Evolutionary conservation across 1,140 invertebrate species (phyloP).

Genomic region (Chironomus striatipennis): DNA sequence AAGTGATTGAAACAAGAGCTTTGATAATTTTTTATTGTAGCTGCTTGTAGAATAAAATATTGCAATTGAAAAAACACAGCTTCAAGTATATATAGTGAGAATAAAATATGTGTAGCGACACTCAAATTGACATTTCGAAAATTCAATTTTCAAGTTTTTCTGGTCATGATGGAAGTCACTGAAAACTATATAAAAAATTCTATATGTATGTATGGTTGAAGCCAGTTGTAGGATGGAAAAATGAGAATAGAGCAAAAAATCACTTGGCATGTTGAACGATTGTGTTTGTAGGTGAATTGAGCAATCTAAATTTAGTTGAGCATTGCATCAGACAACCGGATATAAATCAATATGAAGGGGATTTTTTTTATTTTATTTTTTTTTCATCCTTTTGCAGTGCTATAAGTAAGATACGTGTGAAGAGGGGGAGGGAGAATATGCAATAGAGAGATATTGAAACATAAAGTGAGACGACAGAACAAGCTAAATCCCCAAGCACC

Average conservation of each 20-base stretch:
- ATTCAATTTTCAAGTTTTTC: constrained; percentile 3
- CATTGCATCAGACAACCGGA: constrained; percentile 6
- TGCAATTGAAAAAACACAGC: too few species aligned
- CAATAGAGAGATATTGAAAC: too few species aligned
- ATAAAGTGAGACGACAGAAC: too few species aligned
- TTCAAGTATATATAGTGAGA: too few species aligned
- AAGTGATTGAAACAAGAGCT: too few species aligned
- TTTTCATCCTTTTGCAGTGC: too few species aligned
- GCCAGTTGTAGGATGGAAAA: neutral
- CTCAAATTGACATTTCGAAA: neutral
- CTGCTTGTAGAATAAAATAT: too few species aligned
- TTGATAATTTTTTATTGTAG: too few species aligned
- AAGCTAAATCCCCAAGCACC: too few species aligned
- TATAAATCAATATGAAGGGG: constrained; percentile 14
- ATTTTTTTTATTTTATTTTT: neutral
- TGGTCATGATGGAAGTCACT: neutral
- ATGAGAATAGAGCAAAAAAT: neutral
- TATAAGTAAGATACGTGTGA: too few species aligned
- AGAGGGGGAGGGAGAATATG: too few species aligned
- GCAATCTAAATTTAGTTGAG: constrained; percentile 8
- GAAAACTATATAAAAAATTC: neutral
- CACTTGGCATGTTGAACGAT: too few species aligned
- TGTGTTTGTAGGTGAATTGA: neutral
- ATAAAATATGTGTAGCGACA: neutral
- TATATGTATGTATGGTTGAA: neutral